These are phyloP conservation scores for Hipposideros armiger DNA, from an alignment of 2,113 vertebrate genomes.

Conservation along the genomic window DNA sequence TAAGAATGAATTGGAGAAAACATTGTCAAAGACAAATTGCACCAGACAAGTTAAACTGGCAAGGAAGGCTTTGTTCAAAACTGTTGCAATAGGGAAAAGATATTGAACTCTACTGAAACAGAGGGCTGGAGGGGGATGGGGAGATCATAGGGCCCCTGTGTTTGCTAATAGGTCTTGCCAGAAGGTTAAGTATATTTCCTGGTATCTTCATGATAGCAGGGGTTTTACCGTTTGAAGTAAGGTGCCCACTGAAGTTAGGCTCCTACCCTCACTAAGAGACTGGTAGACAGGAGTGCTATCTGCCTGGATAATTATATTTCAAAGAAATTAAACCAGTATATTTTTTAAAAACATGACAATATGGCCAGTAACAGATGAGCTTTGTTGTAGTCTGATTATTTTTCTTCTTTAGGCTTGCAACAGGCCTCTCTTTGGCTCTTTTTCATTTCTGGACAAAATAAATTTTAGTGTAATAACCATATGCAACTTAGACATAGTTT, in stretches of 20 bases:
- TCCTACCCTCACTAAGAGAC: not conserved
- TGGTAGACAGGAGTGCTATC: not conserved
- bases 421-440: not conserved
- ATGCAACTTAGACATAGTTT: not conserved
- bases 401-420: constrained; percentile 6
- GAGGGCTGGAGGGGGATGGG: too few species aligned
- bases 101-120: too few species aligned
- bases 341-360: constrained; percentile 44
- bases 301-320: not conserved
- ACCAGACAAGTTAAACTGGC: too few species aligned
- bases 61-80: too few species aligned
- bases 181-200: too few species aligned
- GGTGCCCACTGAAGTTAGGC: not conserved
- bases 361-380: not conserved
- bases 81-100: too few species aligned
- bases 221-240: too few species aligned
- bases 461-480: not conserved
- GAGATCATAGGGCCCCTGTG: too few species aligned
- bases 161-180: too few species aligned
- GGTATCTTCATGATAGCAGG: too few species aligned
- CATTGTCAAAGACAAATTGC: not conserved
- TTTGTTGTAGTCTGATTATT: not conserved
- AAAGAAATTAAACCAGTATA: not conserved
- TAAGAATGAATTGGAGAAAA: not conserved
- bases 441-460: not conserved